Evolutionary conservation across 2,113 vertebrate species (phyloP).

Genomic region (Bos taurus): DNA sequence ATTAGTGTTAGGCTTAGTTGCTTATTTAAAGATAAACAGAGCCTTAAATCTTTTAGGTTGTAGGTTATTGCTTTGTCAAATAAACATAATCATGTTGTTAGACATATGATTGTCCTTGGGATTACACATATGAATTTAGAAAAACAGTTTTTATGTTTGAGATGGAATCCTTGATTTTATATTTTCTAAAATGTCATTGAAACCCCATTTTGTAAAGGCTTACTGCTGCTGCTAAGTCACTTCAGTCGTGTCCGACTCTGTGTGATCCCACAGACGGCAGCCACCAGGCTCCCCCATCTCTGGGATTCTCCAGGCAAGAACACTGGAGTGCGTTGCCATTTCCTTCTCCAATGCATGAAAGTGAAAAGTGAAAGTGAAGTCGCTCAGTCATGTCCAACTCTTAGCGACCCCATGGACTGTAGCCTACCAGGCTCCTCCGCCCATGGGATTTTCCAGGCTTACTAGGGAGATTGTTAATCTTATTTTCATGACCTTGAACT

Average conservation of each 20-base stretch:
- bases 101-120: neutral
- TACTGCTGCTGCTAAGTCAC: neutral
- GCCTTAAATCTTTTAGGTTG: neutral
- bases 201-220: neutral
- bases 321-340: too few relatives aligned
- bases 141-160: neutral
- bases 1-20: neutral
- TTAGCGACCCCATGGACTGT: too few relatives aligned
- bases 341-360: too few relatives aligned
- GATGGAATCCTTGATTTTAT: neutral
- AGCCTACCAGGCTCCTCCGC: too few relatives aligned
- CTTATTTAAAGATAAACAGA: neutral
- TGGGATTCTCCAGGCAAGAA: too few relatives aligned
- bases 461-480: neutral
- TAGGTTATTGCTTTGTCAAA: neutral
- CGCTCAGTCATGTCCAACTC: too few relatives aligned
- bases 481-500: conserved; percentile 30
- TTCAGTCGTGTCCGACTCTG: too few relatives aligned
- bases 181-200: neutral
- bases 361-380: too few relatives aligned
- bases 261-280: too few relatives aligned
- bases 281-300: too few relatives aligned
- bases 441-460: neutral
- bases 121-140: neutral
- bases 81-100: neutral